Evolutionary conservation across 1,140 invertebrate species (phyloP).

Genomic region (Orussus abietinus): DNA sequence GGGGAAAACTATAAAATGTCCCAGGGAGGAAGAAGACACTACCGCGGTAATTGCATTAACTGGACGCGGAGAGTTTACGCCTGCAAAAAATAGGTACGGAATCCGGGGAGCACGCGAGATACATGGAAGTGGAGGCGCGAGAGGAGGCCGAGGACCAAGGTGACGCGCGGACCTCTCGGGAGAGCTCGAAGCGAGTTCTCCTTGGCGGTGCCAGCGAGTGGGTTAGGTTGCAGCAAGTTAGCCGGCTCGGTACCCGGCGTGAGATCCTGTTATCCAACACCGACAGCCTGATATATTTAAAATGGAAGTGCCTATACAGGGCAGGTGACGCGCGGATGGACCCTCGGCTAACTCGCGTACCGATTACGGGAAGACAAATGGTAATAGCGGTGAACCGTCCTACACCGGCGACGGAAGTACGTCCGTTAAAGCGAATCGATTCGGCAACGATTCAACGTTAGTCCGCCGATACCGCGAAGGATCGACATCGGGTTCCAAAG

Average conservation of each 20-base stretch:
- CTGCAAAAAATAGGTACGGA: too few species aligned
- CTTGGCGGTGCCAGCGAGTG: conserved; percentile 31
- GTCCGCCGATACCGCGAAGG: conserved; percentile 22
- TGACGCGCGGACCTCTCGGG: too few species aligned
- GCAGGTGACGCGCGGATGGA: conserved; percentile 9
- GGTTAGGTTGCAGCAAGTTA: conserved; percentile 47
- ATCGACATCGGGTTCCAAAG: too few species aligned
- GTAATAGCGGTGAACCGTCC: conserved; percentile 32
- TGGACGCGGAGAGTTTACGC: too few species aligned
- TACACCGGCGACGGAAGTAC: conserved; percentile 30
- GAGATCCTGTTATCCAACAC: conserved; percentile 44
- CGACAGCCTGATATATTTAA: conserved; percentile 19
- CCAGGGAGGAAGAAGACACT: too few species aligned
- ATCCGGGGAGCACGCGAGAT: too few species aligned
- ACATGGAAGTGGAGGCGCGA: too few species aligned
- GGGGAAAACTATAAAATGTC: too few species aligned
- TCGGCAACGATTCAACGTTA: conserved; percentile 29
- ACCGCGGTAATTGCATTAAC: too few species aligned
- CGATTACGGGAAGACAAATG: conserved; percentile 36
- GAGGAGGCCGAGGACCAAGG: too few species aligned
- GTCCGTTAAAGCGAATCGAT: conserved; percentile 28
- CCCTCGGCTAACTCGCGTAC: conserved; percentile 22
- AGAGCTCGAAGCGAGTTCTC: too few species aligned
- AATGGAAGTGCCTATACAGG: conserved; percentile 10
- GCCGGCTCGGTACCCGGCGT: conserved; percentile 42